Conservation (phyloP, 1,140 invertebrate genomes). For the Pogonognathellus flavescens region DNA sequence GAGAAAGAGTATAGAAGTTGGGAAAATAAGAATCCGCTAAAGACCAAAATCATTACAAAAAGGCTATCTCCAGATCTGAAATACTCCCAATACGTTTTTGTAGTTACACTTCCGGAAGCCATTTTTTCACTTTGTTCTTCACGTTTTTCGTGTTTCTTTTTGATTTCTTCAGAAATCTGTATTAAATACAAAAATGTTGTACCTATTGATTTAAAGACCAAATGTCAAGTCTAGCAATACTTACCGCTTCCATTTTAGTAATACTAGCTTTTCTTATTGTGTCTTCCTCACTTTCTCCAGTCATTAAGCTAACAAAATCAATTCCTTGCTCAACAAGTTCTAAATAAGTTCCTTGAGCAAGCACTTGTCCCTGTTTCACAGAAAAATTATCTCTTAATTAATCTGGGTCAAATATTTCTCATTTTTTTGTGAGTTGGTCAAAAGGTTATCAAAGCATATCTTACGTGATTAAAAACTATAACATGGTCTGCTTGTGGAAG, state of each 20-base stretch:
- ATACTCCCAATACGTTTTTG: constrained; percentile 59
- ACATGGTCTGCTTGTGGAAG: constrained; percentile 66
- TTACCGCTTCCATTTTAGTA: constrained; percentile 25
- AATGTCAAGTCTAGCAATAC: too few relatives aligned
- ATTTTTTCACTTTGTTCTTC: constrained; percentile 58
- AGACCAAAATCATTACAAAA: constrained; percentile 46
- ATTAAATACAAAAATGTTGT: not conserved
- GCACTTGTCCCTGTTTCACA: constrained; percentile 70
- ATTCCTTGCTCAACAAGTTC: constrained; percentile 74
- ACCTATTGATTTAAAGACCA: not conserved
- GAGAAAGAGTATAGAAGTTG: constrained; percentile 53
- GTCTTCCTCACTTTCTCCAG: constrained; percentile 68
- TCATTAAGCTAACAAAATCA: constrained; percentile 78
- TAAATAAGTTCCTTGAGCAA: constrained; percentile 74
- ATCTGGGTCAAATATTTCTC: not conserved
- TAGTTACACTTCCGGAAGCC: constrained; percentile 56
- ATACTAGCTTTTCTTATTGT: constrained; percentile 15
- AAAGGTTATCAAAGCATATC: not conserved
- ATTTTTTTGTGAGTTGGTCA: not conserved
- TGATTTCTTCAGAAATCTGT: constrained; percentile 26
- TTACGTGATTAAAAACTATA: constrained; percentile 65
- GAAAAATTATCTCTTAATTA: not conserved
- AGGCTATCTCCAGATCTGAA: constrained; percentile 53
- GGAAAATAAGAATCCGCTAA: constrained; percentile 52
- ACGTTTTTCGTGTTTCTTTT: constrained; percentile 1